These are phyloP conservation scores for Dasyornis broadbenti DNA, from an alignment of 2,113 vertebrate genomes.

Conservation along the genomic window DNA sequence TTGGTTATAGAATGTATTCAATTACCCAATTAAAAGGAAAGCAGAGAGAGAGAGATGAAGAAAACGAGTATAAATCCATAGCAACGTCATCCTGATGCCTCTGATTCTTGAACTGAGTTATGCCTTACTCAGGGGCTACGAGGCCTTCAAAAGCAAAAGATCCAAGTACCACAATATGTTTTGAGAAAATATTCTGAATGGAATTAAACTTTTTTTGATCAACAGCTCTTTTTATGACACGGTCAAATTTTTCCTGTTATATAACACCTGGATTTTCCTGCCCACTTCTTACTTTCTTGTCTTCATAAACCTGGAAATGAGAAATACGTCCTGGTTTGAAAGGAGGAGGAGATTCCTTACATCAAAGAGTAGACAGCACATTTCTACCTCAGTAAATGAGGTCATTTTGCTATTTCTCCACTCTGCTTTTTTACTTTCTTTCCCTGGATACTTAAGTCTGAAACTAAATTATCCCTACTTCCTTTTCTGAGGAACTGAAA, in stretches of 20 bases:
- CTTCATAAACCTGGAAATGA: neutral
- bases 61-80: neutral
- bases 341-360: constrained; percentile 15
- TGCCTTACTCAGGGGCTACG: neutral
- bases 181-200: neutral
- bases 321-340: neutral
- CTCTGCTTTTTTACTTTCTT: neutral
- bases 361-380: constrained; percentile 28
- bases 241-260: neutral
- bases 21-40: neutral
- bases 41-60: neutral
- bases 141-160: neutral
- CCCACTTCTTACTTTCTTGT: neutral
- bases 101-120: neutral
- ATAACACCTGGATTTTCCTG: neutral
- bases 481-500: neutral
- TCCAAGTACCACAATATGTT: neutral
- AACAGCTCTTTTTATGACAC: neutral
- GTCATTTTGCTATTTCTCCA: constrained; percentile 2
- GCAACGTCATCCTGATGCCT: neutral
- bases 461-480: neutral
- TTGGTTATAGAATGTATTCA: neutral
- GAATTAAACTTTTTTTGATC: neutral
- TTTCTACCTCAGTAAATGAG: constrained; percentile 16
- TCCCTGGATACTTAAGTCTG: neutral